Conservation (phyloP, 1,140 invertebrate species). For the Anastrepha ludens region DNA sequence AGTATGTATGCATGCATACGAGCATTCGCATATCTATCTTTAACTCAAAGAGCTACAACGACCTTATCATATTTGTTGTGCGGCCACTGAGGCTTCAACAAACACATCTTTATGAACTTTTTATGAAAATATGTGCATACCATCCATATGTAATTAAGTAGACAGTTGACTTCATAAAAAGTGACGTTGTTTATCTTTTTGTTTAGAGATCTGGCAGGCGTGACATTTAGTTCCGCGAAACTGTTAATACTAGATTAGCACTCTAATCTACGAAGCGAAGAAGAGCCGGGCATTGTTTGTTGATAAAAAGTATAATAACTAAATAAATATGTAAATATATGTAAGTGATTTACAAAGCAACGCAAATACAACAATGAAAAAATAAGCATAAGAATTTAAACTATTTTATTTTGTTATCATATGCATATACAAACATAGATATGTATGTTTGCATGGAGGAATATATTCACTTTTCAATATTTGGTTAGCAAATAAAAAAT, state of each 20-base stretch:
- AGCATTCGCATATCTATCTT: no score
- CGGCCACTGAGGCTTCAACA: background rate
- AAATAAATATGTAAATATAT: no score
- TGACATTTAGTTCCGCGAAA: constrained; percentile 8
- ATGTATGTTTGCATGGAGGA: no score
- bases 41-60: no score
- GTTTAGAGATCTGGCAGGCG: background rate
- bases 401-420: no score
- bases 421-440: no score
- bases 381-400: no score
- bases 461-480: no score
- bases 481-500: no score
- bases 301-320: no score
- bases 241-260: constrained; percentile 11
- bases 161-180: constrained; percentile 17
- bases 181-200: background rate
- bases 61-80: background rate
- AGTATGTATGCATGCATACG: background rate
- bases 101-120: background rate
- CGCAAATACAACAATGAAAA: no score
- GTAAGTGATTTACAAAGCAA: no score
- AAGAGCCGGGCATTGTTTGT: background rate
- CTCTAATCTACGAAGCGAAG: background rate
- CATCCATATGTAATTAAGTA: background rate
- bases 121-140: background rate